phyloP scores from a whole-genome alignment of 2,888 invertebrate genomes.

The Danaus chrysippus region DNA sequence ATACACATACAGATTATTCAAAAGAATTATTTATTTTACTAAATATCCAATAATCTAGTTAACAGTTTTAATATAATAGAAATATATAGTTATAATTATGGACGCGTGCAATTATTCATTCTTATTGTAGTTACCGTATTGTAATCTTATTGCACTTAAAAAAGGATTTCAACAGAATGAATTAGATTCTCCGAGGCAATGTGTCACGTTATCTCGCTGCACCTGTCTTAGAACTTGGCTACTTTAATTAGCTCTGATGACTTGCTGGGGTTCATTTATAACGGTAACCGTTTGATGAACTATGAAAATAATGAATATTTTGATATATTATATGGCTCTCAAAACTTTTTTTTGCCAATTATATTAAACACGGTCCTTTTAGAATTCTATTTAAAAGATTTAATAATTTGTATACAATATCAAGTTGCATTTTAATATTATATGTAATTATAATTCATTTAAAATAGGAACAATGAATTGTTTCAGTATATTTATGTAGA shows the following conservation, averaged over 20 bases:
- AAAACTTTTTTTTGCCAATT: too few species aligned
- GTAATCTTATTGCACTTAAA: not conserved
- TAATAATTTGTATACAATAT: too few species aligned
- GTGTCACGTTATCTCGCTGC: constrained; percentile 54
- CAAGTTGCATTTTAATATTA: too few species aligned
- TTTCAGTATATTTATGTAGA: not conserved
- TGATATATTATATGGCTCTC: not conserved
- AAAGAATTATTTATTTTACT: too few species aligned
- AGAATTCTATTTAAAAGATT: too few species aligned
- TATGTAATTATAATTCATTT: too few species aligned
- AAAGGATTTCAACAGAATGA: not conserved
- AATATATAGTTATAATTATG: not conserved
- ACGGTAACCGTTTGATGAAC: constrained; percentile 52
- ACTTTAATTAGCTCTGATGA: constrained; percentile 64
- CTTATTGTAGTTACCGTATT: not conserved
- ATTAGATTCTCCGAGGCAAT: constrained; percentile 40
- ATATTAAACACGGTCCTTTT: too few species aligned
- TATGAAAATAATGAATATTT: not conserved
- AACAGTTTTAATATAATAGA: not conserved
- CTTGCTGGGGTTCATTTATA: constrained; percentile 63
- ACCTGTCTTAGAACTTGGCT: constrained; percentile 63
- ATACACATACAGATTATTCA: too few species aligned
- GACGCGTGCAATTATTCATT: not conserved
- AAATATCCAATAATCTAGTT: too few species aligned
- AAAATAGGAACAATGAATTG: too few species aligned